Percentiles rank a stretch among this genome's conserved stretches.
Conservation (phyloP, 1,140 invertebrate species). For the Neodiprion virginianus region DNA sequence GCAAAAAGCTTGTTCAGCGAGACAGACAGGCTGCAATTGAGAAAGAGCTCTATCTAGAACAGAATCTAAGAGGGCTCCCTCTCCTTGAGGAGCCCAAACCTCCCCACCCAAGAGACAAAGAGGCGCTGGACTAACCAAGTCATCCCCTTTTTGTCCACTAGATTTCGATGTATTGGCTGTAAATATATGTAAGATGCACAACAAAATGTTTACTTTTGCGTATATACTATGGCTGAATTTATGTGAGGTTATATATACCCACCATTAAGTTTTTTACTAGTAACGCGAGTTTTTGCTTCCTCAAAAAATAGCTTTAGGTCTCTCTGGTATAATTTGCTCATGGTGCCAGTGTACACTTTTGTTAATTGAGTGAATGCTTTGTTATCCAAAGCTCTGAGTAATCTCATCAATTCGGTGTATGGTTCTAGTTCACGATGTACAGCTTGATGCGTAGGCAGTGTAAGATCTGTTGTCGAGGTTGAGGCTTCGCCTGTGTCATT, state of each 20-base stretch:
- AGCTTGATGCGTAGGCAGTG: constrained; percentile 76
- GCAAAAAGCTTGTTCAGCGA: constrained; percentile 96
- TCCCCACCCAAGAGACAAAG: constrained; percentile 54
- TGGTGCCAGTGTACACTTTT: constrained; percentile 79
- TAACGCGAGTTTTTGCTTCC: constrained; percentile 68
- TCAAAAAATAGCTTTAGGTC: constrained; percentile 84
- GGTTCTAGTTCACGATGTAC: constrained; percentile 84
- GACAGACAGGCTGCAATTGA: constrained; percentile 89
- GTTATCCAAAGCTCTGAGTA: constrained; percentile 85
- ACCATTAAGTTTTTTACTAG: constrained; percentile 50
- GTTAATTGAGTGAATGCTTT: constrained; percentile 81
- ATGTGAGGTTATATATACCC: not conserved
- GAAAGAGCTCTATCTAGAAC: constrained; percentile 83
- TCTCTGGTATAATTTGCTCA: constrained; percentile 85
- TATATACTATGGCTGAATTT: too few relatives aligned
- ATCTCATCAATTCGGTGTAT: constrained; percentile 90
- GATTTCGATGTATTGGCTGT: constrained; percentile 47
- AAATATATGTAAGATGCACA: constrained; percentile 13
- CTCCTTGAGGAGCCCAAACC: constrained; percentile 51
- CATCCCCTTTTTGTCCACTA: constrained; percentile 48
- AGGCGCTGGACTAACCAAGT: constrained; percentile 51
- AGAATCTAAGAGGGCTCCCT: constrained; percentile 65
- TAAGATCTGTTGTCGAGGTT: constrained; percentile 65
- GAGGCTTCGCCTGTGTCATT: constrained; percentile 71
- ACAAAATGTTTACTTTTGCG: not conserved